A percentile compares a stretch with the other conserved stretches of the same genome.
These are phyloP conservation scores for Drosophila rufa DNA, from an alignment of 1,140 invertebrate species.

Conservation along the genomic window DNA sequence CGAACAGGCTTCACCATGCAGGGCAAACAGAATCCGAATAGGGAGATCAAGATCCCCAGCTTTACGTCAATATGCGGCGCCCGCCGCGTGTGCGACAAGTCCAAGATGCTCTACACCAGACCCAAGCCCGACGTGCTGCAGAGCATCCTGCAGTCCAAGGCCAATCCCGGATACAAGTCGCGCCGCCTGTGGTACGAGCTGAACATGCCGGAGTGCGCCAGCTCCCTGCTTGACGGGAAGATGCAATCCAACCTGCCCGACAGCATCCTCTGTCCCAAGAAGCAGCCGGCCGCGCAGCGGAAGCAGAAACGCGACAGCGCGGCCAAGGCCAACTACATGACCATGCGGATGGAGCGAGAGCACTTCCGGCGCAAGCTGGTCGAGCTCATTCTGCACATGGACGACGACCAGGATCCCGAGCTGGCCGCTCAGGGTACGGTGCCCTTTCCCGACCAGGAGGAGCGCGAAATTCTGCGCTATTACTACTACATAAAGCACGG, in stretches of 20 bases:
- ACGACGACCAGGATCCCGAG: constrained; percentile 84
- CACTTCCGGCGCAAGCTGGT: constrained; percentile 93
- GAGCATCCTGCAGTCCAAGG: constrained; percentile 76
- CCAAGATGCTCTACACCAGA: constrained; percentile 72
- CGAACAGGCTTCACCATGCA: constrained; percentile 40
- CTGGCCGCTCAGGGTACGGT: constrained; percentile 40
- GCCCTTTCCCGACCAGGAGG: constrained; percentile 87
- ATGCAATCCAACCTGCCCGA: constrained; percentile 76
- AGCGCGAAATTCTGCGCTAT: constrained; percentile 91
- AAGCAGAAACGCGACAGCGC: constrained; percentile 13
- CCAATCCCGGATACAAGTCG: constrained; percentile 78
- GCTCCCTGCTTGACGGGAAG: constrained; percentile 70
- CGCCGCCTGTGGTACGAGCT: constrained; percentile 81
- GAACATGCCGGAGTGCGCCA: constrained; percentile 82
- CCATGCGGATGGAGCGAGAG: constrained; percentile 90
- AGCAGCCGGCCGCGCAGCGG: constrained; percentile 17
- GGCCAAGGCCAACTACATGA: constrained; percentile 64
- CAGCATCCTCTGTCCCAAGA: constrained; percentile 55
- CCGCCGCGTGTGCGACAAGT: constrained; percentile 64
- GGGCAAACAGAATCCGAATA: constrained; percentile 60
- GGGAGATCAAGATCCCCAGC: constrained; percentile 55
- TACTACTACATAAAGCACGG: constrained; percentile 96
- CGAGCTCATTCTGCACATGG: constrained; percentile 88
- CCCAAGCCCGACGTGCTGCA: constrained; percentile 78
- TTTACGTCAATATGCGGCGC: constrained; percentile 65